Conservation (phyloP, 2,797 vertebrate species). For the Phrynocephalus forsythii region DNA sequence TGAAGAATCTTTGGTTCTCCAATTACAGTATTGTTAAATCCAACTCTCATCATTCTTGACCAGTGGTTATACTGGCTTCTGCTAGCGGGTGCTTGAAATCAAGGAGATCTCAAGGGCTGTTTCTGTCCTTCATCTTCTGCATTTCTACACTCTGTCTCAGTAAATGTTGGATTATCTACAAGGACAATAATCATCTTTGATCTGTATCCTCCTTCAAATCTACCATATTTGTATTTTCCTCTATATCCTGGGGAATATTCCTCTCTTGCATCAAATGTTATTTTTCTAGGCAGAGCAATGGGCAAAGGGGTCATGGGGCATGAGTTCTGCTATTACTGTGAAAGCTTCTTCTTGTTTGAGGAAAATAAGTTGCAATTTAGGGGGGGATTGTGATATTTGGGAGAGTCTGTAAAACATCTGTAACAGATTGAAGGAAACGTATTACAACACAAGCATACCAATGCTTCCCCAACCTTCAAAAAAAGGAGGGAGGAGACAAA, state of each 20-base stretch:
- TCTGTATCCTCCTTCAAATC: background rate
- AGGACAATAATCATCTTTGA: background rate
- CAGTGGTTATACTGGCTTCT: background rate
- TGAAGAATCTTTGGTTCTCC: background rate
- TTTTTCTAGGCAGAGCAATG: background rate
- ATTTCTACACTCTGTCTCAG: background rate
- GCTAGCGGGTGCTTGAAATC: background rate
- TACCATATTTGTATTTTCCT: constrained; percentile 5
- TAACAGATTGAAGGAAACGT: background rate
- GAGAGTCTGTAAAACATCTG: background rate
- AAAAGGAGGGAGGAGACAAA: background rate
- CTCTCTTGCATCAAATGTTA: background rate
- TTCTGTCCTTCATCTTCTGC: background rate
- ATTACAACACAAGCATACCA: background rate
- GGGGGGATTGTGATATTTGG: background rate
- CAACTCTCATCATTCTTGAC: background rate
- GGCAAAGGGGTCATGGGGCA: background rate
- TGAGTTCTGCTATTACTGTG: background rate
- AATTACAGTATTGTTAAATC: background rate
- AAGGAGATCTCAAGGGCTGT: background rate
- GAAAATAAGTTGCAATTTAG: background rate
- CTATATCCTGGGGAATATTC: background rate
- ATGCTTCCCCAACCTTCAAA: background rate
- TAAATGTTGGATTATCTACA: background rate
- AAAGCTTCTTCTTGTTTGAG: background rate